A percentile compares a stretch with the other conserved stretches of the same genome.
Conservation (phyloP, 2,113 vertebrate genomes). For the Notothenia coriiceps region DNA sequence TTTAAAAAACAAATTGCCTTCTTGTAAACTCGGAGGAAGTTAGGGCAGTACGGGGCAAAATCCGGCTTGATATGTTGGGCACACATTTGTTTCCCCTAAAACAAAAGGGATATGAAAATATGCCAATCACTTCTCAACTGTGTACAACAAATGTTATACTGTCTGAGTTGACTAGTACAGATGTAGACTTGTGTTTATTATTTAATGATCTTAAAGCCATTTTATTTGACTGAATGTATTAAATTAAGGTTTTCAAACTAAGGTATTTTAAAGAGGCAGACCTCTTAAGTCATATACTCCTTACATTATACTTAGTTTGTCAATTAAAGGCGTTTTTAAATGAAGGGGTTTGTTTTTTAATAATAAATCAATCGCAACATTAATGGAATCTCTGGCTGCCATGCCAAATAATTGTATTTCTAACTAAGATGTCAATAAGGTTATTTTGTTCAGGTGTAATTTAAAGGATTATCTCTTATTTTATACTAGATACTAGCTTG, state of each 20-base stretch:
- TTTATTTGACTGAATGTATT: too few species aligned
- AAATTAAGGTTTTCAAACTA: not conserved
- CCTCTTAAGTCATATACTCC: not conserved
- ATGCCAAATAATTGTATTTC: not conserved
- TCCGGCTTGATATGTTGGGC: slow-evolving; percentile 5
- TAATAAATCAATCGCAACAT: not conserved
- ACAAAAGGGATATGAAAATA: not conserved
- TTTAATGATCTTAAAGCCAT: not conserved
- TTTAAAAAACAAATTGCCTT: slow-evolving; percentile 57
- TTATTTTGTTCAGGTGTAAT: not conserved
- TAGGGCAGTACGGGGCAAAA: slow-evolving; percentile 15
- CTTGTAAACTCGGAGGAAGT: slow-evolving; percentile 24
- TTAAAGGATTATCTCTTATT: not conserved
- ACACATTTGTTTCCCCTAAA: not conserved
- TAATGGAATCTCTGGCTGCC: not conserved
- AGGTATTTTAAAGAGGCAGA: not conserved
- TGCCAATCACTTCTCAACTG: not conserved
- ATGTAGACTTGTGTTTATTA: not conserved
- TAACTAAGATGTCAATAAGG: not conserved
- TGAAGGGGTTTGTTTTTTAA: not conserved
- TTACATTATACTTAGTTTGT: not conserved
- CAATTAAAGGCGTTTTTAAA: not conserved
- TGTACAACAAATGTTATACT: not conserved
- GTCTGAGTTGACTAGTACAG: not conserved
- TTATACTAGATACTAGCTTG: not conserved